These are phyloP conservation scores for Tokudaia muenninki DNA, from an alignment of 2,797 vertebrate genomes.

Conservation along the genomic window DNA sequence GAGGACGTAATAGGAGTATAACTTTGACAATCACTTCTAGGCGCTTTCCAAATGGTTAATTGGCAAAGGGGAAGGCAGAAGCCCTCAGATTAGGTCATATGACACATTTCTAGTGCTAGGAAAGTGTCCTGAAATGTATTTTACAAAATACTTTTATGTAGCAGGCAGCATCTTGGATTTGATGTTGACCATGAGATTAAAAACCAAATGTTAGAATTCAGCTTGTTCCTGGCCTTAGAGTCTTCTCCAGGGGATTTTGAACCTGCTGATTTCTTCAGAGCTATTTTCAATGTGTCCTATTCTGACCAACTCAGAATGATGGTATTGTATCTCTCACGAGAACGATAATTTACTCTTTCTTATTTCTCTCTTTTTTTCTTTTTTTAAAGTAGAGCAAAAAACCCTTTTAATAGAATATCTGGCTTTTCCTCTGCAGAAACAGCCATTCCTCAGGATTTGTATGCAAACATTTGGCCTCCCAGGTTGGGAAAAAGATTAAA, in stretches of 20 bases:
- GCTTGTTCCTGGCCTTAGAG: not conserved
- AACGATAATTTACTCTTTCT: constrained; percentile 17
- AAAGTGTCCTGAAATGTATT: constrained; percentile 38
- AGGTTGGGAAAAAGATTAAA: constrained; percentile 73
- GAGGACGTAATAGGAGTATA: not conserved
- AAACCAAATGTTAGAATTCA: constrained; percentile 48
- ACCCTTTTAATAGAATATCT: constrained; percentile 53
- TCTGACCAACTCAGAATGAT: constrained; percentile 71
- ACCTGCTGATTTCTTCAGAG: constrained; percentile 33
- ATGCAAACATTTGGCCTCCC: constrained; percentile 67
- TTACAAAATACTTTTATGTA: constrained; percentile 55
- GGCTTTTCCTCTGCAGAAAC: constrained; percentile 31
- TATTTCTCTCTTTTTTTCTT: not conserved
- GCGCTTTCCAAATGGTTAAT: constrained; percentile 50
- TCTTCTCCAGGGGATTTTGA: constrained; percentile 41
- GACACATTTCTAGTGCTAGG: not conserved
- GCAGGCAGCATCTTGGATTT: constrained; percentile 18
- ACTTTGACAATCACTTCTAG: constrained; percentile 43
- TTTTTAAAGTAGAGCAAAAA: constrained; percentile 53
- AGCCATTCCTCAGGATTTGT: constrained; percentile 72
- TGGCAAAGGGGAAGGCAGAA: not conserved
- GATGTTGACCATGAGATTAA: constrained; percentile 40
- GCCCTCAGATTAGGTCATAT: not conserved
- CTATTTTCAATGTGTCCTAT: constrained; percentile 61
- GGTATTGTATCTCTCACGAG: not conserved